phyloP scores from a whole-genome alignment of 2,113 vertebrate genomes.

The Anseranas semipalmata region DNA sequence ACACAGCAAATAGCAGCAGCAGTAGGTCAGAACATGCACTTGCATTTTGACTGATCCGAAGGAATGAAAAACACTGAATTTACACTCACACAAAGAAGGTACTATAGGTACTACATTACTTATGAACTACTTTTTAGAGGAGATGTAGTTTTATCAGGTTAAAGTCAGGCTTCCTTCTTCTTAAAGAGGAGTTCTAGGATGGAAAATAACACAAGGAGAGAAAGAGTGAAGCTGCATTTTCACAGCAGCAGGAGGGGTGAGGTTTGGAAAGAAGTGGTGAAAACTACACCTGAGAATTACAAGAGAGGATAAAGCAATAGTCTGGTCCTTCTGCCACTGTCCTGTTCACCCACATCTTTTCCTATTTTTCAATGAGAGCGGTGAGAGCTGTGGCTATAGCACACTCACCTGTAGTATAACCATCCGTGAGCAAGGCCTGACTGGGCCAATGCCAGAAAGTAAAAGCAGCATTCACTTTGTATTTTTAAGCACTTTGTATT shows the following conservation, averaged over 20 bases:
- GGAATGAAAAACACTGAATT: conserved; percentile 30
- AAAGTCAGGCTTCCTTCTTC: background rate
- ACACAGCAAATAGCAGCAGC: conserved; percentile 46
- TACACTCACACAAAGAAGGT: background rate
- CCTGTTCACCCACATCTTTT: background rate
- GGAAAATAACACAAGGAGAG: background rate
- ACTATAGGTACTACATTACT: background rate
- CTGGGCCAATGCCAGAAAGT: conserved; percentile 13
- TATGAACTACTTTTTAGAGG: background rate
- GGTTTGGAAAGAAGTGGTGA: background rate
- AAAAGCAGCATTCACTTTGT: conserved; percentile 33
- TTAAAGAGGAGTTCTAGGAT: background rate
- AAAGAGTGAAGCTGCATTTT: background rate
- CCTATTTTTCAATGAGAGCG: background rate
- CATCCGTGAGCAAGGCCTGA: background rate
- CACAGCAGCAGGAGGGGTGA: background rate
- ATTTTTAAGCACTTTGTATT: conserved; percentile 50
- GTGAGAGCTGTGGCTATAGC: background rate
- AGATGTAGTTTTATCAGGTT: background rate
- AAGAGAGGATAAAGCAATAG: background rate
- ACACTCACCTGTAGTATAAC: background rate
- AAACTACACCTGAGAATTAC: background rate
- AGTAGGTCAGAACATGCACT: background rate
- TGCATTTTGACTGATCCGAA: background rate
- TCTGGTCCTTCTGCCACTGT: background rate